A percentile compares a stretch with the other conserved stretches of the same genome.
These are phyloP conservation scores for Atlantisia rogersi DNA, from an alignment of 2,113 vertebrate species.

Conservation along the genomic window DNA sequence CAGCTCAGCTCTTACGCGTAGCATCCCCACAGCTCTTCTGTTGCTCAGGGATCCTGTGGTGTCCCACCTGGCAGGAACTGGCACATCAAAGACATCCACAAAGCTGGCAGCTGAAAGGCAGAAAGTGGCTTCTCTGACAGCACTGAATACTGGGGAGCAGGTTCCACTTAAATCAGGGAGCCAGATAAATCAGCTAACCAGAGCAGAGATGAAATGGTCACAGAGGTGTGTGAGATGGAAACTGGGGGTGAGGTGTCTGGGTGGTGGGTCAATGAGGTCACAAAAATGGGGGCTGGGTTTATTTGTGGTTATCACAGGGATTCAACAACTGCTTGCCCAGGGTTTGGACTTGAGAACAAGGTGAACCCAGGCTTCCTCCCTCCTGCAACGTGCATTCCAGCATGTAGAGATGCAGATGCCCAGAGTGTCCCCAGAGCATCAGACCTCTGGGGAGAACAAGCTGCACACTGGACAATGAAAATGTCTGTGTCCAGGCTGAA, in stretches of 20 bases:
- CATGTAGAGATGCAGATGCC: fast-evolving
- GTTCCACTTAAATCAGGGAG: background rate
- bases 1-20: background rate
- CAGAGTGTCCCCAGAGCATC: background rate
- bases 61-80: slow-evolving; percentile 29
- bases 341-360: background rate
- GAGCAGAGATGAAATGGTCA: background rate
- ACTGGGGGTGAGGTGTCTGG: background rate
- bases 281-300: background rate
- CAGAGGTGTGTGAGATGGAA: fast-evolving
- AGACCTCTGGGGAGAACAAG: background rate
- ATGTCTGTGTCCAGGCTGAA: background rate
- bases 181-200: background rate
- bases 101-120: background rate
- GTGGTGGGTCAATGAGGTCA: background rate
- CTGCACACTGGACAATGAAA: background rate
- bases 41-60: background rate
- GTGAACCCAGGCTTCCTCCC: background rate
- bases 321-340: background rate
- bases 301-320: background rate
- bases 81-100: background rate
- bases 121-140: background rate
- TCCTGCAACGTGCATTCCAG: fast-evolving
- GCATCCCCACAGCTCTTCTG: background rate
- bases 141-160: background rate